Percentiles rank a stretch among this genome's conserved stretches.
Conservation (phyloP, 2,888 invertebrate genomes). For the Eilema griseolum region DNA sequence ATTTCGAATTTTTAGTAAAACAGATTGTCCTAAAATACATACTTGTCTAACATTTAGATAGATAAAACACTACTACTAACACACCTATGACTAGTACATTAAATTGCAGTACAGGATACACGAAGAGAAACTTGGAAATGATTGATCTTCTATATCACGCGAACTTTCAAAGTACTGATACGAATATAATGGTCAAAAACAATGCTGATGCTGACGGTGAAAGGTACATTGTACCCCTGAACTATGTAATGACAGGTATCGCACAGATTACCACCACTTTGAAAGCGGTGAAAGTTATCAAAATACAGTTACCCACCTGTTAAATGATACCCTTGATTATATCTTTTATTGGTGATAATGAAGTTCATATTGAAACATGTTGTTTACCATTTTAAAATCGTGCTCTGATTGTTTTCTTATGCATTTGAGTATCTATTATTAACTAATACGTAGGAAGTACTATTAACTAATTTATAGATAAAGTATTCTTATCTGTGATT, state of each 20-base stretch:
- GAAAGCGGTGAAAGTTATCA: slow-evolving; percentile 75
- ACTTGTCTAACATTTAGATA: not conserved
- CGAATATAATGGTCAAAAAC: slow-evolving; percentile 73
- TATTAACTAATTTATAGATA: no score
- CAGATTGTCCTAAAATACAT: no score
- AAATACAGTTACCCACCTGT: slow-evolving; percentile 53
- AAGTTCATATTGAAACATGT: slow-evolving; percentile 5
- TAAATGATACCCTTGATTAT: slow-evolving; percentile 32
- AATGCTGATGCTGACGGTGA: slow-evolving; percentile 75
- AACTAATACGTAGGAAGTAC: not conserved
- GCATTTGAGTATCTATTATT: not conserved
- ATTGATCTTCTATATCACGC: slow-evolving; percentile 14
- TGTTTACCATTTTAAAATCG: not conserved
- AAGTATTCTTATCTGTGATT: no score
- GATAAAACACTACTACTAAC: not conserved
- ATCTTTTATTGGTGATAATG: slow-evolving; percentile 25
- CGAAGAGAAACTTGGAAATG: slow-evolving; percentile 37
- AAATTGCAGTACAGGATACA: not conserved
- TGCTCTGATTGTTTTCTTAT: not conserved
- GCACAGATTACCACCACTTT: slow-evolving; percentile 77
- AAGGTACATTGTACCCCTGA: slow-evolving; percentile 74
- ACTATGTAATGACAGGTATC: slow-evolving; percentile 76
- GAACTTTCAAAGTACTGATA: slow-evolving; percentile 48
- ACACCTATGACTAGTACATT: not conserved
- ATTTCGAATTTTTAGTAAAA: no score